Evolutionary conservation across 2,888 invertebrate genomes (phyloP).

Genomic region (Trissoscelio sp.): DNA sequence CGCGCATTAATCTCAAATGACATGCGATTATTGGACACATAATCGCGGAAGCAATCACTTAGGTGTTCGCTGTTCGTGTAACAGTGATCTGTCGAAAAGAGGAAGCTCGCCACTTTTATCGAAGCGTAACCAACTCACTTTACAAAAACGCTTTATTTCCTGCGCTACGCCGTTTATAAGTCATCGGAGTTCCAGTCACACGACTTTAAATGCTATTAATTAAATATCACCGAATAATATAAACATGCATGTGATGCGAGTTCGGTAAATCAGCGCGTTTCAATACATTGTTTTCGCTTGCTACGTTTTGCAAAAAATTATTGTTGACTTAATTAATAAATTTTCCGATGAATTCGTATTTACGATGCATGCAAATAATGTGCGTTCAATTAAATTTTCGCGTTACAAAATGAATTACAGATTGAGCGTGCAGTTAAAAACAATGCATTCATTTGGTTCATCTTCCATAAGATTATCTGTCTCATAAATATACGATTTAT

Average conservation of each 20-base stretch:
- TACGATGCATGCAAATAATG: conserved; percentile 13
- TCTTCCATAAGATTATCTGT: too few species aligned
- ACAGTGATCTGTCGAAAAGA: conserved; percentile 22
- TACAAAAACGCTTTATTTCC: not conserved
- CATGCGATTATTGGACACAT: conserved; percentile 52
- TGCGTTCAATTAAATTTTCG: conserved; percentile 1
- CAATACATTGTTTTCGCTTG: not conserved
- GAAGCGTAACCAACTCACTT: conserved; percentile 6
- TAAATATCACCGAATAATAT: not conserved
- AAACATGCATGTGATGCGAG: not conserved
- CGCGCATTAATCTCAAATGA: conserved; percentile 59
- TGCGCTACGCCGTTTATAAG: not conserved
- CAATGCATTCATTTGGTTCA: not conserved
- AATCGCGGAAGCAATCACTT: conserved; percentile 45
- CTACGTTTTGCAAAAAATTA: conserved; percentile 1
- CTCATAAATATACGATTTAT: too few species aligned
- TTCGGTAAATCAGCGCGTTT: not conserved
- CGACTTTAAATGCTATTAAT: not conserved
- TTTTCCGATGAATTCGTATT: conserved; percentile 11
- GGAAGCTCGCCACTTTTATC: conserved; percentile 4
- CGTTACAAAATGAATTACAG: not conserved
- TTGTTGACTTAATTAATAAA: conserved; percentile 34
- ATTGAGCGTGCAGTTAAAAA: conserved; percentile 2
- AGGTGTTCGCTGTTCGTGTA: not conserved
- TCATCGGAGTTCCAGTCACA: too few species aligned